phyloP scores from a whole-genome alignment of 2,797 vertebrate genomes.

The Neostethus bicornis region DNA sequence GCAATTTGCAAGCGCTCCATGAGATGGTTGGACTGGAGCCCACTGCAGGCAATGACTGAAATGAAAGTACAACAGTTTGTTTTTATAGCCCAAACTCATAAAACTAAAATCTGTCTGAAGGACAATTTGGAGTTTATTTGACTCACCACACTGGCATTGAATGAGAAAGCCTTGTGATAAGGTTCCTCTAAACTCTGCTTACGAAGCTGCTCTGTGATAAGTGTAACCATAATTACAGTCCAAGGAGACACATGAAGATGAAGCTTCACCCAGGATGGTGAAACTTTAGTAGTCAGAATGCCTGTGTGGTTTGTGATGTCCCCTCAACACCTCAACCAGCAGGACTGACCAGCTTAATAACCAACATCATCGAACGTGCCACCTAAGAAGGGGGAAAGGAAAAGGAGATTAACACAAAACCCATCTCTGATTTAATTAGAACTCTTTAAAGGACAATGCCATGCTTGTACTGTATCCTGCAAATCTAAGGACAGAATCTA shows the following conservation, averaged over 20 bases:
- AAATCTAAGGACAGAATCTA: not conserved
- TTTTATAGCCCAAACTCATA: constrained; percentile 3
- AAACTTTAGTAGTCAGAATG: constrained; percentile 49
- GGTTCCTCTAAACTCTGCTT: constrained; percentile 89
- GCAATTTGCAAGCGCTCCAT: constrained; percentile 61
- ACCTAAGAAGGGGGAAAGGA: constrained; percentile 44
- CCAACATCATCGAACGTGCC: constrained; percentile 43
- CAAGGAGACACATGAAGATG: constrained; percentile 46
- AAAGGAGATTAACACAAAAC: constrained; percentile 8
- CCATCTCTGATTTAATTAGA: constrained; percentile 18
- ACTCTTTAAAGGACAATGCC: not conserved
- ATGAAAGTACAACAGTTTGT: constrained; percentile 21
- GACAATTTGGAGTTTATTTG: not conserved
- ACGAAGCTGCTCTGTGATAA: constrained; percentile 88
- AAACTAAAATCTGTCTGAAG: not conserved
- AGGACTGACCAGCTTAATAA: constrained; percentile 59
- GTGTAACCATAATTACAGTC: constrained; percentile 86
- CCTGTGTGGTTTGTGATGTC: constrained; percentile 72
- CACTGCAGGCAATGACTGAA: constrained; percentile 72
- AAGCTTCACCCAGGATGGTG: constrained; percentile 43
- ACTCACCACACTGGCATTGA: constrained; percentile 88
- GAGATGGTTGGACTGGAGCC: constrained; percentile 75
- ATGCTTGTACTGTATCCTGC: not conserved
- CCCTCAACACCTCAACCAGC: constrained; percentile 74
- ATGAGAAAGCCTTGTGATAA: constrained; percentile 82